Conservation (phyloP, 2,113 vertebrate genomes). For the Callithrix jacchus region DNA sequence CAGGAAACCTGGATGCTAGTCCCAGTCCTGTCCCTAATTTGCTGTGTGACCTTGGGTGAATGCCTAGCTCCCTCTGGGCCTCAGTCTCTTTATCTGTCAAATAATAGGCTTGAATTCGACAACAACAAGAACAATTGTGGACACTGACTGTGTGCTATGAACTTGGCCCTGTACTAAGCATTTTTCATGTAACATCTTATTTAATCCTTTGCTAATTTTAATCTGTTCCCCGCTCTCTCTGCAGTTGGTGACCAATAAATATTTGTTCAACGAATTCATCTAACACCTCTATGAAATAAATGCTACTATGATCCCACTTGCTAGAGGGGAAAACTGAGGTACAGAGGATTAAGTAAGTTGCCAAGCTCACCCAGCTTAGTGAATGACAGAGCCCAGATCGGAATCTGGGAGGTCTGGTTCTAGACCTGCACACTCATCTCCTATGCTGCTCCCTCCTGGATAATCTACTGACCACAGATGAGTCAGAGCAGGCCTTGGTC, state of each 20-base stretch:
- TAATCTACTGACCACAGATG: not conserved
- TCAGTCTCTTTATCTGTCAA: not conserved
- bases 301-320: not conserved
- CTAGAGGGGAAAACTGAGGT: not conserved
- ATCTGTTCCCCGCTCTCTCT: not conserved
- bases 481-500: not conserved
- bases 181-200: not conserved
- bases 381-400: not conserved
- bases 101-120: not conserved
- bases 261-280: not conserved
- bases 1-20: not conserved
- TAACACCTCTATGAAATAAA: not conserved
- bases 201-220: not conserved
- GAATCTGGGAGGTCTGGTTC: not conserved
- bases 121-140: not conserved
- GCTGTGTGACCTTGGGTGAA: not conserved
- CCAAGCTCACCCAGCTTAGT: not conserved
- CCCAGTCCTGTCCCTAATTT: not conserved
- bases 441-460: not conserved
- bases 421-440: not conserved
- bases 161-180: not conserved
- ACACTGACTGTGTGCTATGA: no score
- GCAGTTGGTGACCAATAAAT: not conserved
- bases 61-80: not conserved
- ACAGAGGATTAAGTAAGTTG: not conserved